phyloP scores from a whole-genome alignment of 2,888 invertebrate genomes.

The Empis livida region DNA sequence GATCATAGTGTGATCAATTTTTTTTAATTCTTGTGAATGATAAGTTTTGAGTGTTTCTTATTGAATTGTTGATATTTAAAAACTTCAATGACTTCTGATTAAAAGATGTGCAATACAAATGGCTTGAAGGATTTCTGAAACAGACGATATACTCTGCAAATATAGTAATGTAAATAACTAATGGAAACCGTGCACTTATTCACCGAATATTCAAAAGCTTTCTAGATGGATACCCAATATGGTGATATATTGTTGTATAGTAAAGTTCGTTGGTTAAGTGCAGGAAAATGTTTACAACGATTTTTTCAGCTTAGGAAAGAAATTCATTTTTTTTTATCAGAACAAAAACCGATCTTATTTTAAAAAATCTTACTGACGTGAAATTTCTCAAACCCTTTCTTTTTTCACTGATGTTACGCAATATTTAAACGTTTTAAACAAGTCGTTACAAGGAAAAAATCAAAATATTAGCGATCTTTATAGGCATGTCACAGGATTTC shows the following conservation, averaged over 20 bases:
- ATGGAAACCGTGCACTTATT: too few species aligned
- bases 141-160: too few species aligned
- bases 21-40: too few species aligned
- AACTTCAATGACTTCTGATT: too few species aligned
- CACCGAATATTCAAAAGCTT: too few species aligned
- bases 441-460: background rate
- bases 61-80: too few species aligned
- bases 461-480: background rate
- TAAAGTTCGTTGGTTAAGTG: background rate
- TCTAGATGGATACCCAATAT: background rate
- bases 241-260: background rate
- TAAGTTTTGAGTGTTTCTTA: too few species aligned
- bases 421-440: background rate
- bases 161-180: too few species aligned
- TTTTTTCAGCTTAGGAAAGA: background rate
- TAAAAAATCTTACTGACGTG: background rate
- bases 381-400: background rate
- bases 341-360: background rate
- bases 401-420: background rate
- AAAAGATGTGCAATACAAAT: too few species aligned
- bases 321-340: background rate
- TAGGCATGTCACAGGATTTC: too few species aligned
- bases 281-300: background rate
- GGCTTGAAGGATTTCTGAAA: too few species aligned
- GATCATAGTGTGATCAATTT: too few species aligned